Base-by-base conservation (phyloP, 2,888 invertebrate species). In the Tetrapedia diversipes region DNA sequence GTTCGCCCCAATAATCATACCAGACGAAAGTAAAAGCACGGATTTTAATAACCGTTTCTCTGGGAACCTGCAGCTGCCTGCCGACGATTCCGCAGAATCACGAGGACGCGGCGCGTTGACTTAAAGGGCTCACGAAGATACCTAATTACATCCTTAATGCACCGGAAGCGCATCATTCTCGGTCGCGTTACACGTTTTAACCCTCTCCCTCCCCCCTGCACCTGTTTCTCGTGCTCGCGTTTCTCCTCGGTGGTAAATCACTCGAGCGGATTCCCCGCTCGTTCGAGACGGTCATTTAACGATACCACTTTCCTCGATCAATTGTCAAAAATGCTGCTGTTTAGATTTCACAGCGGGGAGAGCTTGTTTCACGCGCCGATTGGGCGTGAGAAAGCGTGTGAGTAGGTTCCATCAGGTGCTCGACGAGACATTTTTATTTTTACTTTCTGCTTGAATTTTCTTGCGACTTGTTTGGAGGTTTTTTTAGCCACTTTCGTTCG, bases 61-160 rank as follows among this genome's bases (percentile, higher is more conserved):
- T 63, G 37, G 53, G 45, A 32, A 27, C 16, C 8, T 39, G 66
- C 81, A 68, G 69, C 72, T 76, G 78, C 47, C 61, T 61, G n/a
- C 68, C 70, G 47, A 67, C 68, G 56, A 45, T 64, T 54, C 45
- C 37, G 45, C 41, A 43, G 39, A 60, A 57, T 77, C 37, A 22
- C 59, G 47, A 57, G 61, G 54, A 57, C 54, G 60, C 53, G 54
- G 24, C 53, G 66, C 81, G 65, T 74, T 79, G 82, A 82, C 79
- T 79, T 82, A 77, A 75, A 72, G 61, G 57, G 34, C 51, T 53
- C 69, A 71, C 77, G 74, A 74, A 79, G 79, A 77, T 68, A 77
- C 69, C 73, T 82, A 82, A 82, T 82, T 79, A 66, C 74, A 79
- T 74, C 60, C 69, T 80, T 63, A 70, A 71, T 74, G 56, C 70